Base-by-base conservation (phyloP, 2,797 vertebrate genomes). In the Sebastolobus altivelis region DNA sequence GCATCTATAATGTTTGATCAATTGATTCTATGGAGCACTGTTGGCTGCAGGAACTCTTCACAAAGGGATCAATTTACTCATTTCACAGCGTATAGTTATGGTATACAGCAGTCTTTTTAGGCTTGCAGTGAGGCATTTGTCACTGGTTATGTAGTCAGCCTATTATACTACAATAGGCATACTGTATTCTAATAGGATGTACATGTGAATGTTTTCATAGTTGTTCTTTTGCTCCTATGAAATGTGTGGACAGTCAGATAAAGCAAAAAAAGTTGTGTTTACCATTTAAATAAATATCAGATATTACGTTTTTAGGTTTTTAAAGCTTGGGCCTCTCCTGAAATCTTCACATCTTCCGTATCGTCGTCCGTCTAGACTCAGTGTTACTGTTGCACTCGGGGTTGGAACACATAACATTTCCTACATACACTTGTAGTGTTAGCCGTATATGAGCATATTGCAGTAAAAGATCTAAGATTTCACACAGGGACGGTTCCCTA, bases 171-270 rank as follows among this genome's bases (percentile, higher is more conserved):
- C 16, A 56, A 12, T 29, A 14, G 49, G 3, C 33, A 37, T 25
- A 35, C 6, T 65, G 49, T 62, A 27, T 12, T 13, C 6, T 37
- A 38, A 40, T 13, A 58, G 54, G 10, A 35, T 38, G 3, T 27
- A 27, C 35, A 63, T 13, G 12, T 70, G 20, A 46, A 56, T 35
- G 71, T 37, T 56, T 62, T 80, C 33, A 25, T 61, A 60, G 33
- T 67, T 40, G 37, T 13, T 67, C 62, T 33, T 13, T 20, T 25
- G n/a, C 6, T 37, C 8, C 16, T 6, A 54, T 55, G 22, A n/a
- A 55, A 54, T 8, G 8, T 7, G 3, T 54, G 43, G 25, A 62
- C 43, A 16, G 16, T 33, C 43, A 8, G 8, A 37, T 49, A 16
- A 72, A 20, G 22, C 37, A 33, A 70, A 35, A 43, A 11, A 52